Evolutionary conservation across 1,140 invertebrate genomes (phyloP).

Genomic region (Calliphora vicina): DNA sequence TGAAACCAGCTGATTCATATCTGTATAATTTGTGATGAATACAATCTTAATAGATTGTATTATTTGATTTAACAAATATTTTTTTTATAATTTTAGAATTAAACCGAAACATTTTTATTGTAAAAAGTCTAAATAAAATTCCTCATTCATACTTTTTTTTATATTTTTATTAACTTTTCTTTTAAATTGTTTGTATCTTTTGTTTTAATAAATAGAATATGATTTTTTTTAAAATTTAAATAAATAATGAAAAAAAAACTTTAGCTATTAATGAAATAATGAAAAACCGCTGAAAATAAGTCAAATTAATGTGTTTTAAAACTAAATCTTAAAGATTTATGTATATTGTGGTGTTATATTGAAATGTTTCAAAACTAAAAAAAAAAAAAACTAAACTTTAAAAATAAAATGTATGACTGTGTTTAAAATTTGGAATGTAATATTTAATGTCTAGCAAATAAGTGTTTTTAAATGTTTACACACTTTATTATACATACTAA

Average conservation of each 20-base stretch:
- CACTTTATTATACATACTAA: not conserved
- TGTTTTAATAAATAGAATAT: not conserved
- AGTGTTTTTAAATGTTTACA: slow-evolving; percentile 27
- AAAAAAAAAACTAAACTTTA: too few species aligned
- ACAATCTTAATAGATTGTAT: too few species aligned
- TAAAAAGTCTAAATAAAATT: too few species aligned
- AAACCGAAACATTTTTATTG: too few species aligned
- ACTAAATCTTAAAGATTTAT: not conserved
- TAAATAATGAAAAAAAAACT: not conserved
- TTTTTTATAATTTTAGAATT: too few species aligned
- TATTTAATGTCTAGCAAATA: slow-evolving; percentile 7
- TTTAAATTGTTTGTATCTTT: too few species aligned
- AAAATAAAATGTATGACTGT: not conserved
- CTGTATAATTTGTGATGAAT: too few species aligned
- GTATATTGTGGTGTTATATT: slow-evolving; percentile 6
- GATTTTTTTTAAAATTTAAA: not conserved
- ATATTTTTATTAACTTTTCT: too few species aligned
- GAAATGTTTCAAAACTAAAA: not conserved
- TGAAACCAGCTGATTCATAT: too few species aligned
- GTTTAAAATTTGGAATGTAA: not conserved
- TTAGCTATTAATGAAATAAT: not conserved
- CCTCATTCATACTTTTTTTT: too few species aligned
- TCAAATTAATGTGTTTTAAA: not conserved
- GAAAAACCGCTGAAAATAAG: not conserved
- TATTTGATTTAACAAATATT: too few species aligned